Percentiles rank a stretch among this genome's conserved stretches.
phyloP scores from a whole-genome alignment of 2,797 vertebrate species.

The Sebastes ruberrimus region DNA sequence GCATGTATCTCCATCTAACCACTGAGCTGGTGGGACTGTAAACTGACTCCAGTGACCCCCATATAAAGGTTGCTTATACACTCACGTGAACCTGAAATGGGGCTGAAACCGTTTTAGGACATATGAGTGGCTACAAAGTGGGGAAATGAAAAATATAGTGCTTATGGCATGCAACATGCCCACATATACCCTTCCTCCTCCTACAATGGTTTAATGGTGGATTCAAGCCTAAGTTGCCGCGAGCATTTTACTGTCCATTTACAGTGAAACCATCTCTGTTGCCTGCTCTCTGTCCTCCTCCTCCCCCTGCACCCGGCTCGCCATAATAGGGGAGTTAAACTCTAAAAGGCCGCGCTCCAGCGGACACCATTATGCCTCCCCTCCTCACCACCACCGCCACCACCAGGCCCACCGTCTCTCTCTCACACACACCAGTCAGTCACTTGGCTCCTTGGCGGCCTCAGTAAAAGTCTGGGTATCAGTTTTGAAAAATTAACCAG shows the following conservation, averaged over 20 bases:
- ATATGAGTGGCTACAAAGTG: conserved; percentile 45
- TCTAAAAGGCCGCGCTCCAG: conserved; percentile 79
- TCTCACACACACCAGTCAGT: conserved; percentile 43
- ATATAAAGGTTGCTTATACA: conserved; percentile 32
- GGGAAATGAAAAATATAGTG: conserved; percentile 47
- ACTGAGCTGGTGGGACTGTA: conserved; percentile 1
- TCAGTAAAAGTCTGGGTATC: conserved; percentile 82
- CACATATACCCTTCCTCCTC: not conserved
- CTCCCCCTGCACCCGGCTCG: conserved; percentile 29
- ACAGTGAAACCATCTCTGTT: conserved; percentile 63
- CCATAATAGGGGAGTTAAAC: conserved; percentile 69
- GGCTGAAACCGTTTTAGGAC: conserved; percentile 34
- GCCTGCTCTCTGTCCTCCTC: conserved; percentile 51
- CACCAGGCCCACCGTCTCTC: not conserved
- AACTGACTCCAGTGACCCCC: conserved; percentile 47
- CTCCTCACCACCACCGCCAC: not conserved
- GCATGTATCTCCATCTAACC: conserved; percentile 9
- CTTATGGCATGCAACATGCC: conserved; percentile 35
- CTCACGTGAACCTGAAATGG: conserved; percentile 39
- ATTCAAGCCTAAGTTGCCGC: conserved; percentile 38
- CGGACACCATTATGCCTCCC: conserved; percentile 64
- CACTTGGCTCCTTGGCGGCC: conserved; percentile 66
- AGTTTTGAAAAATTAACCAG: conserved; percentile 86
- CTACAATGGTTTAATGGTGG: conserved; percentile 58
- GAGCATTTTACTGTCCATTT: conserved; percentile 77